Base-by-base conservation (phyloP, 1,140 invertebrate species). In the Asobara japonica region DNA sequence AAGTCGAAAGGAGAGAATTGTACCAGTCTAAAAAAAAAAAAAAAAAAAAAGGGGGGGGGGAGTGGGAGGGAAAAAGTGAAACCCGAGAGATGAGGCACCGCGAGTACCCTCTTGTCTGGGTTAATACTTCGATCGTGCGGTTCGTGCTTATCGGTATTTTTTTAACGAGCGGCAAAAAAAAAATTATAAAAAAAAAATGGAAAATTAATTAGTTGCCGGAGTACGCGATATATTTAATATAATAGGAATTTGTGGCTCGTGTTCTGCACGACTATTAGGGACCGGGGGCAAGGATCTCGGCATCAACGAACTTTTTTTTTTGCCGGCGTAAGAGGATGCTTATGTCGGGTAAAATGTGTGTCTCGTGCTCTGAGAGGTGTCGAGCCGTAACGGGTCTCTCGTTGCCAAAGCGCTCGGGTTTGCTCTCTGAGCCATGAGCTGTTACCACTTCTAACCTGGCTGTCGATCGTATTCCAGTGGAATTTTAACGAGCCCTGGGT, bases 21-120 rank as follows among this genome's bases (percentile, higher is more conserved):
- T 31, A 25, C 30, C 2, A 71, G 38, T 31, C n/a, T 38, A 71
- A 25, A 27, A 25, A 25, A 20, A 20, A 36, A 45, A 65, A 8
- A 36, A 8, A 48, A 30, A 48, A 48, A 66, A 41, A 48, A 30
- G n/a, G n/a, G n/a, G n/a, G n/a, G n/a, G n/a, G n/a, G n/a, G n/a
- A n/a, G n/a, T n/a, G n/a, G n/a, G n/a, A n/a, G n/a, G n/a, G n/a
- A n/a, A n/a, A n/a, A n/a, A n/a, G n/a, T 29, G 20, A 66, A 13
- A 65, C 1, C 29, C 3, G 25, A 38, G 16, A 66, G 60, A 62
- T 10, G 51, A 20, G 51, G 56, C 29, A 29, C 30, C 69, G 65
- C 62, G 69, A 65, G 69, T 71, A 13, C 36, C 61, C 61, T 65
- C 69, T 71, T 71, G 69, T 71, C 69, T 71, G 69, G 69, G 48